A percentile compares a stretch with the other conserved stretches of the same genome.
These are phyloP conservation scores for Heteromurus nitidus DNA, from an alignment of 2,888 invertebrate species.

Conservation along the genomic window DNA sequence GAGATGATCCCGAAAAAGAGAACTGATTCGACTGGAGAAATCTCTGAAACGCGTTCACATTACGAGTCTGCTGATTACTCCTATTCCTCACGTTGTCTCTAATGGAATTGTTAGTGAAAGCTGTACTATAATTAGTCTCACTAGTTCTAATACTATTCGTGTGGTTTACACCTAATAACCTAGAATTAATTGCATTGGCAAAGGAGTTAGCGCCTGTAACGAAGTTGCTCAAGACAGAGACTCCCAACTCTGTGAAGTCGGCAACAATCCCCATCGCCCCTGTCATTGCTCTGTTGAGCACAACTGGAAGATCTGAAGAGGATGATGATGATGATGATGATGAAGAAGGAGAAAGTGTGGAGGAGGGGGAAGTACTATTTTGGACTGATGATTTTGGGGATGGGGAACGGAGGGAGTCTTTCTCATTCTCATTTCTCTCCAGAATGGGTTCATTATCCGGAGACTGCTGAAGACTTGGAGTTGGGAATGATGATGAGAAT, in stretches of 20 bases:
- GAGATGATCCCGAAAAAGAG: slow-evolving; percentile 21
- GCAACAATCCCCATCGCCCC: slow-evolving; percentile 68
- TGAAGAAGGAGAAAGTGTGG: not conserved
- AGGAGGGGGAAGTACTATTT: slow-evolving; percentile 2
- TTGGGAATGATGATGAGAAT: too few species aligned
- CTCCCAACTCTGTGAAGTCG: slow-evolving; percentile 65
- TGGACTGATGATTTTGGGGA: too few species aligned
- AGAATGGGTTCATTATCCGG: too few species aligned
- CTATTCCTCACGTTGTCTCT: slow-evolving; percentile 26
- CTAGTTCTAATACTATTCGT: slow-evolving; percentile 22
- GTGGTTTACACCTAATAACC: slow-evolving; percentile 24
- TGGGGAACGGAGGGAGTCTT: too few species aligned
- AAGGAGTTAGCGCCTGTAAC: slow-evolving; percentile 41
- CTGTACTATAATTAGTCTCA: slow-evolving; percentile 9
- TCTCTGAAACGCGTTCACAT: slow-evolving; percentile 7
- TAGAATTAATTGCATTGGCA: slow-evolving; percentile 62
- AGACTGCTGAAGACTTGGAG: too few species aligned
- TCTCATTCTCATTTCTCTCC: too few species aligned
- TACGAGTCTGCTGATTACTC: slow-evolving; percentile 32
- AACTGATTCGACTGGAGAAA: slow-evolving; percentile 49
- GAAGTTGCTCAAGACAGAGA: slow-evolving; percentile 25
- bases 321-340: too few species aligned
- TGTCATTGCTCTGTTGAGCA: slow-evolving; percentile 60
- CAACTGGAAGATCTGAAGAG: not conserved
- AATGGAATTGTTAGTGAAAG: slow-evolving; percentile 16